Evolutionary conservation across 2,888 invertebrate genomes (phyloP).

Genomic region (Cosmia pyralina): DNA sequence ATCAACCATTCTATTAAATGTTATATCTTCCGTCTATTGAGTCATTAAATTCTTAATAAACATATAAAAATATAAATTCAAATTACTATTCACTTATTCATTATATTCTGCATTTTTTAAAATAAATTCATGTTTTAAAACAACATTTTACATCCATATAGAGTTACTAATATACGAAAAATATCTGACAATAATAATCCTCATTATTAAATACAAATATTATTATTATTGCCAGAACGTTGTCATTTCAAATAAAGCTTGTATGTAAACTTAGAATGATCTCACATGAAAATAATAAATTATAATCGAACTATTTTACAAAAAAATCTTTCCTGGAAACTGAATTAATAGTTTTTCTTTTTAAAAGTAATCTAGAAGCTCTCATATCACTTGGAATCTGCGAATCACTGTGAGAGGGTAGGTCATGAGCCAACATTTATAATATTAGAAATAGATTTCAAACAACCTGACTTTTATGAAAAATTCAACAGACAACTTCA

Average conservation of each 20-base stretch:
- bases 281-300: constrained; percentile 55
- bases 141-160: constrained; percentile 24
- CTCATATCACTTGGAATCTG: constrained; percentile 68
- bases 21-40: not conserved
- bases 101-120: not conserved
- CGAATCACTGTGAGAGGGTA: constrained; percentile 57
- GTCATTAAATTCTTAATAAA: not conserved
- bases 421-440: constrained; percentile 44
- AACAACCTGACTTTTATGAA: too few relatives aligned
- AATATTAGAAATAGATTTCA: not conserved
- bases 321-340: constrained; percentile 52
- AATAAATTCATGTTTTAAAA: constrained; percentile 38
- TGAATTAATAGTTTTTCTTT: constrained; percentile 53
- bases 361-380: constrained; percentile 59
- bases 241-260: constrained; percentile 42
- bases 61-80: not conserved
- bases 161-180: constrained; percentile 41
- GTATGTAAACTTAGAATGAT: constrained; percentile 61
- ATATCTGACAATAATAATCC: constrained; percentile 53
- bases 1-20: not conserved
- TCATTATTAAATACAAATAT: constrained; percentile 22
- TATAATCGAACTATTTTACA: constrained; percentile 51
- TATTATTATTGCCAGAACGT: constrained; percentile 53
- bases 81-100: not conserved
- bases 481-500: too few relatives aligned